Evolutionary conservation across 1,140 invertebrate genomes (phyloP).

Genomic region (Drosophila varians): DNA sequence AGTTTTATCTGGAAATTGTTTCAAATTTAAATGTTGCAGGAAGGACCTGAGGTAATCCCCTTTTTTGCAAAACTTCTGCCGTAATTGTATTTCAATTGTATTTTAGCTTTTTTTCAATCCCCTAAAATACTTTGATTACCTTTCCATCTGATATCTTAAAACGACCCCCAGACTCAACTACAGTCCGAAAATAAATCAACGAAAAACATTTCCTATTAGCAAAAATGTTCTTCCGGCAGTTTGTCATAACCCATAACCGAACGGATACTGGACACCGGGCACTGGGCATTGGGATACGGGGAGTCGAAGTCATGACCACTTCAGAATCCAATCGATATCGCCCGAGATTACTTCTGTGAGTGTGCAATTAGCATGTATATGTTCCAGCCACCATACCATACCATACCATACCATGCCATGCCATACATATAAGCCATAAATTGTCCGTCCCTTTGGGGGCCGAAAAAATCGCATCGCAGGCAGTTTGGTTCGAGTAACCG

Average conservation of each 20-base stretch:
- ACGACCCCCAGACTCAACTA: neutral
- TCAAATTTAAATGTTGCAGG: neutral
- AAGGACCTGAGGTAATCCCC: too few relatives aligned
- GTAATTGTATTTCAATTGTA: too few relatives aligned
- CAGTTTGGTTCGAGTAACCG: conserved; percentile 2
- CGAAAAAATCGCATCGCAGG: conserved; percentile 1
- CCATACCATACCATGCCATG: too few relatives aligned
- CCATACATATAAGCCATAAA: neutral
- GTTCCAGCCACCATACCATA: neutral
- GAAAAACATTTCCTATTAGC: conserved; percentile 7
- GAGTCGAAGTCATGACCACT: conserved; percentile 7
- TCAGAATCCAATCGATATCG: conserved; percentile 2
- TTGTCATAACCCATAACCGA: neutral
- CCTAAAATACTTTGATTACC: too few relatives aligned
- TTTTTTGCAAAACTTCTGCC: too few relatives aligned
- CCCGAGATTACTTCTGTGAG: neutral
- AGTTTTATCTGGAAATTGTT: conserved; percentile 1
- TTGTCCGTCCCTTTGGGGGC: conserved; percentile 2
- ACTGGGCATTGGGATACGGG: too few relatives aligned
- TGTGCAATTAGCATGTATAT: neutral
- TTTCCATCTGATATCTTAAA: neutral
- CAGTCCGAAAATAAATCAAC: conserved; percentile 11
- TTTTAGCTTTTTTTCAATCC: too few relatives aligned
- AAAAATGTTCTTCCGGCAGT: neutral
- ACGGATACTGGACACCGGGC: conserved; percentile 1